Base-by-base conservation (phyloP, 2,888 invertebrate genomes). In the Tholera decimalis region DNA sequence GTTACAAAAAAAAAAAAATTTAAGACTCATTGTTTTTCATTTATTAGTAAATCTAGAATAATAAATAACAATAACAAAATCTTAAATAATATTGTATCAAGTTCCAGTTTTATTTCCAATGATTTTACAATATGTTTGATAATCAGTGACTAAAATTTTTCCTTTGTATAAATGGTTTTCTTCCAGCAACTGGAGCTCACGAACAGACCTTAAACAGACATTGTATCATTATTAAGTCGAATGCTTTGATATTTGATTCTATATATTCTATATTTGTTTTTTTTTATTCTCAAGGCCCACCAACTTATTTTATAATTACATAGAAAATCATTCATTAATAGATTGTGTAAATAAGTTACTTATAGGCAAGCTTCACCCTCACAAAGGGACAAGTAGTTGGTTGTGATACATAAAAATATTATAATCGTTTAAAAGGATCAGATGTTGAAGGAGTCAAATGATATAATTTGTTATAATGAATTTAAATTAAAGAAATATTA, bases 91-190 rank as follows among this genome's bases (percentile, higher is more conserved):
- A n/a, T 1, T n/a, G 7, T 35, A 50, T 72, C 55, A 72, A 15
- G 30, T 60, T 30, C 22, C 72, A 67, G 18, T 61, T 66, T 79
- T 78, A 65, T 72, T 86, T 35, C 80, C 86, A 77, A 95, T 95
- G 68, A 95, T 94, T 83, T 93, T 92, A 80, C 92, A 94, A 74
- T 92, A 96, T 47, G 93, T 93, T 85, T 92, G 86, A 74, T 92
- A 96, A 89, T 95, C 95, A n/a, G 92, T 81, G 6, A 92, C 94
- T 77, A 96, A 81, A 35, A 89, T 86, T 87, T 95, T 95, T 49
- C 94, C 93, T 83, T 93, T 95, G 55, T 95, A 93, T 58, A 95
- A 86, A 66, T 89, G 87, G 66, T 92, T 88, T 65, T 88, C 87
- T 61, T 95, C 93, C 68, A 95, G 82, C 13, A 88, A 79, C 6